These are phyloP conservation scores for Ips typographus DNA, from an alignment of 1,140 invertebrate species.

Conservation along the genomic window DNA sequence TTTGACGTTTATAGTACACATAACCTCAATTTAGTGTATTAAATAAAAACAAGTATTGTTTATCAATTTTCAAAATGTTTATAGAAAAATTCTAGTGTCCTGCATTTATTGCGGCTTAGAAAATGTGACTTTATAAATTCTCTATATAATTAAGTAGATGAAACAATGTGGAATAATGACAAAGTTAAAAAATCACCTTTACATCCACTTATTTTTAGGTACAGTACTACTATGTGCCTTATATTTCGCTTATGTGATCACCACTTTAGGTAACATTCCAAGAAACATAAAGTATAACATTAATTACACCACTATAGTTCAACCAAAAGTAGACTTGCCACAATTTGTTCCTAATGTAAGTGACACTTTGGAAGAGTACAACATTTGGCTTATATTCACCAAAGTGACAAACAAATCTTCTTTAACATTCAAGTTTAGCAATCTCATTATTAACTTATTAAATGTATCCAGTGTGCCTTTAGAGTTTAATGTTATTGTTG, in stretches of 20 bases:
- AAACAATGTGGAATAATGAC: background rate
- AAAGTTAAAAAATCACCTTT: background rate
- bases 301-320: too few species aligned
- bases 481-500: constrained; percentile 69
- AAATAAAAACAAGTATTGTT: too few species aligned
- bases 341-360: background rate
- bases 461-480: constrained; percentile 55
- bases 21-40: too few species aligned
- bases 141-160: too few species aligned
- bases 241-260: background rate
- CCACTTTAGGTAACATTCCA: too few species aligned
- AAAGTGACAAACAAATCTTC: constrained; percentile 47
- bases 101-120: too few species aligned
- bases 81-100: too few species aligned
- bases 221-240: background rate
- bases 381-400: constrained; percentile 51
- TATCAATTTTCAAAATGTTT: too few species aligned
- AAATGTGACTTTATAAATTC: too few species aligned
- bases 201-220: background rate
- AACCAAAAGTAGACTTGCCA: background rate
- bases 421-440: constrained; percentile 46
- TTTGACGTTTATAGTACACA: too few species aligned
- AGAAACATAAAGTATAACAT: background rate
- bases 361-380: constrained; percentile 37
- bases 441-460: constrained; percentile 48